A percentile compares a stretch with the other conserved stretches of the same genome.
These are phyloP conservation scores for Heliocidaris tuberculata DNA, from an alignment of 35 echinoderm and acorn worm species.

Conservation along the genomic window DNA sequence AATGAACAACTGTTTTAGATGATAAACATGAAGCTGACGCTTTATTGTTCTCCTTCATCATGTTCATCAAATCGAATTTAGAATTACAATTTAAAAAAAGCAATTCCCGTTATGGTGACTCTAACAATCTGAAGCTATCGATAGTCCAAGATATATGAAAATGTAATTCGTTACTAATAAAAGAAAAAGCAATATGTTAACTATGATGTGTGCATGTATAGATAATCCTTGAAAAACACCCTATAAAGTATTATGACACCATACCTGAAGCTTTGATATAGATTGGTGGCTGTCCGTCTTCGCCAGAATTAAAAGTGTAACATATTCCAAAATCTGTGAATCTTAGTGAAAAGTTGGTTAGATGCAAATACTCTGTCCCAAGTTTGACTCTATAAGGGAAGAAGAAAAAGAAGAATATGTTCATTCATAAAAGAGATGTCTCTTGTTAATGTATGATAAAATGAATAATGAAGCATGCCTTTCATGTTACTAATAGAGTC, in stretches of 20 bases:
- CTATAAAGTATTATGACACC: neutral
- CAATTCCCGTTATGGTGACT: neutral
- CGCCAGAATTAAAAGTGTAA: slow-evolving; percentile 3
- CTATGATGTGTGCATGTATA: neutral
- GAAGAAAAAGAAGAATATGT: neutral
- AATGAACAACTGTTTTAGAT: too few species aligned
- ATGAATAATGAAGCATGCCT: too few species aligned
- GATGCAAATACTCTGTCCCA: neutral
- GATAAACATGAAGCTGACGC: too few species aligned
- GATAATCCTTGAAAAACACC: neutral
- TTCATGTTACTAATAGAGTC: too few species aligned
- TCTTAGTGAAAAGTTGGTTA: neutral
- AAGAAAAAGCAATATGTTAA: neutral
- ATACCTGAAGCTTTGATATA: neutral
- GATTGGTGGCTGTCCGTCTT: neutral
- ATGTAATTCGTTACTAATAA: neutral
- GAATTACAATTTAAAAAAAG: too few species aligned
- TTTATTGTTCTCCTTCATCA: too few species aligned
- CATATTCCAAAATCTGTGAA: slow-evolving; percentile 7
- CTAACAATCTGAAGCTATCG: neutral
- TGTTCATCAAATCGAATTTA: too few species aligned
- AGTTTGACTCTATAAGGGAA: neutral
- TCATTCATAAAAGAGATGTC: neutral
- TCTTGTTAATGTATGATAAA: neutral
- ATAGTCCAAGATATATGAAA: neutral